These are phyloP conservation scores for Ammodytes marinus DNA, from an alignment of 2,113 vertebrate genomes.

Conservation along the genomic window DNA sequence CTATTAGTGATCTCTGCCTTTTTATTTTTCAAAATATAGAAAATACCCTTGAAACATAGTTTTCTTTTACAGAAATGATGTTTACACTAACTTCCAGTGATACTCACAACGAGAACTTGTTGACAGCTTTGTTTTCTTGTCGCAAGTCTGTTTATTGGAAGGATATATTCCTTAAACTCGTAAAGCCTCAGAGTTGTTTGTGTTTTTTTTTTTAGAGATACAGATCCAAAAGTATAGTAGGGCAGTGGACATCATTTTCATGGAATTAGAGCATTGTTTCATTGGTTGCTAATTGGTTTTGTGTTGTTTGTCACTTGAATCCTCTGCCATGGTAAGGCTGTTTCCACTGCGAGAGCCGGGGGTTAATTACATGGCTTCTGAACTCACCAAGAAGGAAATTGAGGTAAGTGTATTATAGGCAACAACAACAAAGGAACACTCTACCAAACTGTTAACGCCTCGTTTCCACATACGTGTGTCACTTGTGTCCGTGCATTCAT, in stretches of 20 bases:
- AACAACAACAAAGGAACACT: background rate
- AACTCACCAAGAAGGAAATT: constrained; percentile 92
- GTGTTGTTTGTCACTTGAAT: constrained; percentile 25
- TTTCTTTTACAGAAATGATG: background rate
- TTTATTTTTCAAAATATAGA: no score
- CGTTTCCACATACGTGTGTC: no score
- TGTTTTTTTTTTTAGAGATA: background rate
- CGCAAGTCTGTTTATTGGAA: background rate
- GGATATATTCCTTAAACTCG: background rate
- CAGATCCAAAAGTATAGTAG: background rate
- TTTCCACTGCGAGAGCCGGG: constrained; percentile 95
- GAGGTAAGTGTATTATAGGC: constrained; percentile 83
- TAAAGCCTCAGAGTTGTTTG: background rate
- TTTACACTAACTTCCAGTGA: background rate
- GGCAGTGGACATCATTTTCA: background rate
- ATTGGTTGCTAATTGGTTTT: constrained; percentile 28
- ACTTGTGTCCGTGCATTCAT: no score
- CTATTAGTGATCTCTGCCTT: background rate
- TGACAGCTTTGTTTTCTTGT: background rate
- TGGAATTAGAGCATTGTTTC: background rate
- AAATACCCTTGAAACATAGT: no score
- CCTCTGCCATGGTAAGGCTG: constrained; percentile 83
- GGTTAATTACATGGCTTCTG: constrained; percentile 92
- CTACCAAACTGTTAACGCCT: background rate
- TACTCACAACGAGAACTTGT: background rate